Conservation (phyloP, 2,113 vertebrate species). For the Erythrocercus mccallii region DNA sequence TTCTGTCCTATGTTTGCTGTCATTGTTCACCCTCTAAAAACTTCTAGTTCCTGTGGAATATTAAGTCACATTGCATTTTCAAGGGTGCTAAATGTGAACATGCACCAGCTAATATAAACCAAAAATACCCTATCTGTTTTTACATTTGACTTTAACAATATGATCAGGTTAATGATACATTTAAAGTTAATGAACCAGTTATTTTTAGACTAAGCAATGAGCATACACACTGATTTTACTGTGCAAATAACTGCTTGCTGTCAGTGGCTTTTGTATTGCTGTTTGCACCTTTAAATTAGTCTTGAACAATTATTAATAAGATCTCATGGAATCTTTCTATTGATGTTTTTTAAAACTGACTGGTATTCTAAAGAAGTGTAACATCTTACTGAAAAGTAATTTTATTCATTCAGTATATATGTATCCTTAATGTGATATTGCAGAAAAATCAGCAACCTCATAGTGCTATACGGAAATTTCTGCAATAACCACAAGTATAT, state of each 20-base stretch:
- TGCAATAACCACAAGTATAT: background rate
- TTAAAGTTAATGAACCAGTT: conserved; percentile 44
- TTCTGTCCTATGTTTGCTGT: background rate
- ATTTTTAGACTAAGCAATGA: conserved; percentile 40
- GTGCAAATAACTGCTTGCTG: background rate
- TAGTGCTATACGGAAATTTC: background rate
- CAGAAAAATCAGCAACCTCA: background rate
- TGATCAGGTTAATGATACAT: conserved; percentile 14
- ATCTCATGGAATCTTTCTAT: background rate
- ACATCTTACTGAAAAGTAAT: background rate
- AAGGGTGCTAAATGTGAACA: background rate
- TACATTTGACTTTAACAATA: conserved; percentile 26
- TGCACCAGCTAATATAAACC: background rate
- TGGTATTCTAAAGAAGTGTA: background rate
- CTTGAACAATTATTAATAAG: background rate
- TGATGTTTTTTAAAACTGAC: background rate
- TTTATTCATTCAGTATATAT: background rate
- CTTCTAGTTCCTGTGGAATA: background rate
- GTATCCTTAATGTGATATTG: background rate
- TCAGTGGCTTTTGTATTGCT: background rate
- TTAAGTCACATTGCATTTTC: background rate
- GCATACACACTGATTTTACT: background rate
- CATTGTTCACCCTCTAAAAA: background rate
- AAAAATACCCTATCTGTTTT: background rate
- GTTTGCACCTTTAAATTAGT: conserved; percentile 11